These are phyloP conservation scores for Brenthis daphne DNA, from an alignment of 2,888 invertebrate genomes.

Conservation along the genomic window DNA sequence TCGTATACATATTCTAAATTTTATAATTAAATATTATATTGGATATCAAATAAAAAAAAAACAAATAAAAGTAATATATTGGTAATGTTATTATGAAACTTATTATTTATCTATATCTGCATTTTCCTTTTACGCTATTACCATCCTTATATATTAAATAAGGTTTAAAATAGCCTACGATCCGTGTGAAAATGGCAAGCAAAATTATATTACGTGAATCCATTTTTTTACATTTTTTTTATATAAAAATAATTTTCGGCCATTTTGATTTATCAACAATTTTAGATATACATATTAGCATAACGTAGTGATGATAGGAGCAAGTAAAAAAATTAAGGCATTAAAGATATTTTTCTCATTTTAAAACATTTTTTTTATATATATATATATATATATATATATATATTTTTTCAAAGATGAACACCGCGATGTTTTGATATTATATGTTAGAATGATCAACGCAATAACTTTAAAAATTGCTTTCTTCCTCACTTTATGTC, in stretches of 20 bases:
- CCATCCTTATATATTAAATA: conserved; percentile 50
- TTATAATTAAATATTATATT: no score
- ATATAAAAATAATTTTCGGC: conserved; percentile 33
- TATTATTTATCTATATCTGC: conserved; percentile 34
- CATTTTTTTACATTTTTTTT: conserved; percentile 32
- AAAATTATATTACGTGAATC: not conserved
- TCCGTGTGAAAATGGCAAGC: conserved; percentile 20
- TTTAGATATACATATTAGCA: not conserved
- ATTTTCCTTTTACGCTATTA: conserved; percentile 44
- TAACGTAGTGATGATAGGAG: not conserved
- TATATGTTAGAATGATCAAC: conserved; percentile 3
- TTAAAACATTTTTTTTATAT: conserved; percentile 9
- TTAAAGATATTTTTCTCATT: conserved; percentile 10
- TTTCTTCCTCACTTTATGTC: not conserved
- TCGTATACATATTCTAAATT: no score
- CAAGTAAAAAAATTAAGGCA: conserved; percentile 3
- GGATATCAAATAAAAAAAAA: no score
- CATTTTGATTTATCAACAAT: not conserved
- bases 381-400: not conserved
- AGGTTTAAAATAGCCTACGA: conserved; percentile 50
- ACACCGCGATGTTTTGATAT: conserved; percentile 5
- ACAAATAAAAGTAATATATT: no score
- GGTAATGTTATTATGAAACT: not conserved
- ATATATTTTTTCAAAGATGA: conserved; percentile 1
- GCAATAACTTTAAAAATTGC: conserved; percentile 1